phyloP scores from a whole-genome alignment of 2,113 vertebrate species.

The Glaucomys volans region DNA sequence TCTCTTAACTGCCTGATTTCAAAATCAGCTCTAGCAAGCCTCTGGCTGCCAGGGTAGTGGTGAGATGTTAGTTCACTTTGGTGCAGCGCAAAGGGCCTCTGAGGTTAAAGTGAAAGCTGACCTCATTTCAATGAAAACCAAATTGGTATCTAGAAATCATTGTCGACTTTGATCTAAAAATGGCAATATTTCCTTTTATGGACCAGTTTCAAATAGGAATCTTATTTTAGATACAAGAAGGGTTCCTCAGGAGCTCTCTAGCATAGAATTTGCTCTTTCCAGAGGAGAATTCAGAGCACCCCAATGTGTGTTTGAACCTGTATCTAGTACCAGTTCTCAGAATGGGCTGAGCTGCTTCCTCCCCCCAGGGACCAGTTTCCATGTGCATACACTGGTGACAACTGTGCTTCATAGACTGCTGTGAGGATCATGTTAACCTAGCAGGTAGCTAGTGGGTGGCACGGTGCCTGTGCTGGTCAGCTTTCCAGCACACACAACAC shows the following conservation, averaged over 20 bases:
- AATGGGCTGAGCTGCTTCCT: neutral
- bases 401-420: neutral
- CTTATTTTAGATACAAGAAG: neutral
- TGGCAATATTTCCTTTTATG: neutral
- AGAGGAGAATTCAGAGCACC: neutral
- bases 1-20: neutral
- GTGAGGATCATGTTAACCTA: neutral
- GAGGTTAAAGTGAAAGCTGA: neutral
- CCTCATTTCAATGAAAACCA: neutral
- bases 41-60: neutral
- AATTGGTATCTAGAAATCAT: neutral
- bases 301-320: neutral
- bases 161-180: slow-evolving; percentile 7
- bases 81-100: neutral
- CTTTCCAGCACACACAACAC: neutral
- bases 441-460: neutral
- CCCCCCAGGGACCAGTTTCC: neutral
- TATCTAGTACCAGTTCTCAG: neutral
- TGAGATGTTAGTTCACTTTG: neutral
- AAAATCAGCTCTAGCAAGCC: neutral
- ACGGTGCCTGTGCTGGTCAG: neutral
- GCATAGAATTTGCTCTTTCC: neutral
- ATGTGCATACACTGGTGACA: neutral
- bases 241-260: neutral
- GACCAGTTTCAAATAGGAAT: neutral